Base-by-base conservation (phyloP, 1,140 invertebrate genomes). In the Papilio xuthus region DNA sequence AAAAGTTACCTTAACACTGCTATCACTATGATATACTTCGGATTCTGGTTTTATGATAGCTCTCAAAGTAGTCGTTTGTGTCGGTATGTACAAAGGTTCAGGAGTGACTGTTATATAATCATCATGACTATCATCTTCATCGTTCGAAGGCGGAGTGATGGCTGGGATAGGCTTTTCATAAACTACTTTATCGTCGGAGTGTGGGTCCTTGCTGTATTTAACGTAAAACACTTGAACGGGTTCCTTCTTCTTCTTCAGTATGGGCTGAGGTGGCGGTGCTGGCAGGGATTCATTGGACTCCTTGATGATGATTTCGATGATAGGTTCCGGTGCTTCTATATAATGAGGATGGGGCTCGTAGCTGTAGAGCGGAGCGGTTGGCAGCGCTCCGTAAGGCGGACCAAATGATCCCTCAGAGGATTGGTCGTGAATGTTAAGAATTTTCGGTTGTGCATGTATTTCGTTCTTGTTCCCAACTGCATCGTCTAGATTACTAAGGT, bases 291-390 rank as follows among this genome's bases (percentile, higher is more conserved):
- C 96, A 88, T 98, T 98, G 0, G 97, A 97, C 91, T 98, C 97
- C 86, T 97, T 97, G 72, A 98, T 98, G 76, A 98, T 98, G 81
- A 98, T 98, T 92, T 98, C 97, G 79, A 98, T 98, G 69, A 98
- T 98, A 15, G 97, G 97, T 88, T 98, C 97, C 0, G 97, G 97
- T 77, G 97, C 96, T 82, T 97, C 96, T 10, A 95, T 93, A 85
- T 97, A 97, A 78, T 97, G 95, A 44, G 86, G 88, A 9, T 95
- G 95, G 67, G 90, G 86, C 74, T 95, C 93, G 80, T 95, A 89
- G 67, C 90, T 87, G 87, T 94, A 93, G 78, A 94, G 81, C 78
- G 94, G 93, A 63, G 93, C 94, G 41, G 94, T 94, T 23, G 92
- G 94, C 4, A 94, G 80, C 42, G 85, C 87, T 44, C 94, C 94